These are phyloP conservation scores for Ptiloglossa arizonensis DNA, from an alignment of 1,140 invertebrate genomes.

Conservation along the genomic window DNA sequence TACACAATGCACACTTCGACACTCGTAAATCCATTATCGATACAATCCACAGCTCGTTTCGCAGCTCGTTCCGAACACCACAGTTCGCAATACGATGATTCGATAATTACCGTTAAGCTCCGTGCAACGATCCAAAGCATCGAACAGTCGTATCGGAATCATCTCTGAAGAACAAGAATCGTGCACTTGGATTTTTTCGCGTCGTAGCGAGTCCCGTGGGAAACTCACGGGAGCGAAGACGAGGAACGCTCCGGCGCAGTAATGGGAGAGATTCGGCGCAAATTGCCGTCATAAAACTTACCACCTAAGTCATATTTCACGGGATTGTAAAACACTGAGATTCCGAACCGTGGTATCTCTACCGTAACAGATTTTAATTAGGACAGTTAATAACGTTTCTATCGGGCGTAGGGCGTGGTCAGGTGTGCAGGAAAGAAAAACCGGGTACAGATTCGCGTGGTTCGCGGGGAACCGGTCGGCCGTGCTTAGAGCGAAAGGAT, in stretches of 20 bases:
- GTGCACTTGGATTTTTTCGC: too few species aligned
- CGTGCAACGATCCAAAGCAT: too few species aligned
- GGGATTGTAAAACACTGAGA: background rate
- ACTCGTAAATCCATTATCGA: too few species aligned
- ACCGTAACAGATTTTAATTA: background rate
- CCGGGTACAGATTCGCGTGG: background rate
- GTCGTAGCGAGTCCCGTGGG: too few species aligned
- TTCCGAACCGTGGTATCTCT: background rate
- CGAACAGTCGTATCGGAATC: too few species aligned
- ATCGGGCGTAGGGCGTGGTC: background rate
- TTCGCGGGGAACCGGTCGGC: too few species aligned
- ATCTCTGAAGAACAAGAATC: too few species aligned
- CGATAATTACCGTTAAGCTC: too few species aligned
- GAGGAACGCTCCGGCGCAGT: background rate
- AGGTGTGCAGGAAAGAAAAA: background rate
- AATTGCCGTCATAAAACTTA: background rate
- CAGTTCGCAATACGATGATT: too few species aligned
- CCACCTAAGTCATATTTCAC: background rate
- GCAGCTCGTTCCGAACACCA: too few species aligned
- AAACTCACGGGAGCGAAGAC: background rate
- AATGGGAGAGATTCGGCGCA: background rate
- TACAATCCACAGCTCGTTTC: too few species aligned
- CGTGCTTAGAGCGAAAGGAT: background rate
- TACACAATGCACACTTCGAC: too few species aligned
- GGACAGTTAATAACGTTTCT: background rate